Evolutionary conservation across 2,797 vertebrate species (phyloP), one percentile per base, ranked within the genome.

Genomic region (Anguilla megastoma): DNA sequence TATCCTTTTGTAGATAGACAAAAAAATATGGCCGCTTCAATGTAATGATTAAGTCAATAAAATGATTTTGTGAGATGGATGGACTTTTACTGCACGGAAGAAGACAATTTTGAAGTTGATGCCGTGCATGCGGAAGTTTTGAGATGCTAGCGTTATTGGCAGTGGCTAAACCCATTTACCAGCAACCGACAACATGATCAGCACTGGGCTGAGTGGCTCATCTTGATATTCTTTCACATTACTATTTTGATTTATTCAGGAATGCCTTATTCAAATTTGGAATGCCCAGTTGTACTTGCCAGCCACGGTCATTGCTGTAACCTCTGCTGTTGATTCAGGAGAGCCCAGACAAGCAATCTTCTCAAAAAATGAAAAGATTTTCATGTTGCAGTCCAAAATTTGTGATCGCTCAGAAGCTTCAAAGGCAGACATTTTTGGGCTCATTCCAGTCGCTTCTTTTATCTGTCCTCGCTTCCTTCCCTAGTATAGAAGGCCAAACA

Each of bases 41-140:
- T 95, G 94, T 90, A 90, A 93, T 93, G 94, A 95, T 95, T 94
- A 94, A 94, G 94, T 95, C 94, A 92, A 94, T 95, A 94, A 94
- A 95, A 94, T 95, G 94, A 95, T 95, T 94, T 94, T 21, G 92
- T 93, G 93, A 92, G 93, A 92, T 92, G 94, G 93, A 92, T 94
- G 93, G 94, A 94, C 93, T 92, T 93, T 89, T 92, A 60, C 88
- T 93, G 93, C 83, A 56, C 10, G 30, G 54, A 84, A 84, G 50
- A 52, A 41, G 18, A 84, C 50, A 16, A 54, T 58, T 54, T 30
- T 56, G 83, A 84, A 56, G 33, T 71, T 33, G 36, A 56, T 66
- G 1, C 60, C 21, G 36, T 80, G 41, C 41, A 10, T 48, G 30
- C 12, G 12, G 10, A 92, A 91, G 74, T 94, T 95, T 94, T 92